Percentiles rank a stretch among this genome's conserved stretches.
Conservation (phyloP, 2,888 invertebrate species). For the Nasonovia ribisnigri region DNA sequence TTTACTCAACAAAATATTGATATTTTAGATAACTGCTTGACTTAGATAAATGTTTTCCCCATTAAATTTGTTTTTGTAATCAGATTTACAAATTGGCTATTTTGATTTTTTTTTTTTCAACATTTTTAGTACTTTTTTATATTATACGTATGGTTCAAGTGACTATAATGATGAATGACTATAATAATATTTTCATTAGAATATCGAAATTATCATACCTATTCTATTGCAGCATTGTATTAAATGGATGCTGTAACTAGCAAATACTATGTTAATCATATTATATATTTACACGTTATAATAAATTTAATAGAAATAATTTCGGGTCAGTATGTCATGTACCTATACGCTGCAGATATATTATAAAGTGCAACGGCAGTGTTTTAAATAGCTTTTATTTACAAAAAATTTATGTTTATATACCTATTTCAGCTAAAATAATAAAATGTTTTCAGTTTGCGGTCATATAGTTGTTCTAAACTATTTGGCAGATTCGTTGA, state of each 20-base stretch:
- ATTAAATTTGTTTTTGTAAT: too few relatives aligned
- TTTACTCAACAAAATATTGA: too few relatives aligned
- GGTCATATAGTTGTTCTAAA: background rate
- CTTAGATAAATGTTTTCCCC: too few relatives aligned
- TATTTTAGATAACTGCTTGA: background rate
- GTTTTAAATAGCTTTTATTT: background rate
- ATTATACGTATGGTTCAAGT: background rate
- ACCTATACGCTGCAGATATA: background rate
- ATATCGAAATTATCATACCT: background rate
- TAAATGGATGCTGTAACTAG: background rate
- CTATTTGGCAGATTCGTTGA: constrained; percentile 40
- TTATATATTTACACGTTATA: background rate
- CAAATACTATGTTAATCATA: background rate
- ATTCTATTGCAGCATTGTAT: background rate
- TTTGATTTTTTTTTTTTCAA: too few relatives aligned
- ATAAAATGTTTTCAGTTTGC: constrained; percentile 35
- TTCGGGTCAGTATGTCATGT: background rate
- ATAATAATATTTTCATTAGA: too few relatives aligned
- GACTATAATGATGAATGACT: too few relatives aligned
- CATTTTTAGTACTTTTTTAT: too few relatives aligned
- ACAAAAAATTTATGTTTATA: too few relatives aligned
- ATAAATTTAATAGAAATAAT: background rate
- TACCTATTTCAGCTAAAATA: background rate
- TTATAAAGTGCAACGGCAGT: background rate
- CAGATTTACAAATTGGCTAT: too few relatives aligned